Conservation (phyloP, 2,113 vertebrate genomes). For the Raja brachyura region DNA sequence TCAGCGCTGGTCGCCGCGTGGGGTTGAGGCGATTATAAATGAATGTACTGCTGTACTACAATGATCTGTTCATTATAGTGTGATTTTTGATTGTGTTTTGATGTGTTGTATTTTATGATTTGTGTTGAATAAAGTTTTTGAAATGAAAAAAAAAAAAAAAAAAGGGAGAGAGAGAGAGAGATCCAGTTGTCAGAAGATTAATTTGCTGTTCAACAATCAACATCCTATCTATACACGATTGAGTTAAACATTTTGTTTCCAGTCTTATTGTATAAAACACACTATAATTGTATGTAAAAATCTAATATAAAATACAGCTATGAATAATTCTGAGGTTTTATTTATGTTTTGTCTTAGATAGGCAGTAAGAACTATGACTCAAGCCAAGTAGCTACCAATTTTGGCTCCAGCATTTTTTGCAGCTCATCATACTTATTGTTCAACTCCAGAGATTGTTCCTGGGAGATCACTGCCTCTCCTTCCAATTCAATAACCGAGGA, state of each 20-base stretch:
- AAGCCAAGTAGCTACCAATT: slow-evolving; percentile 17
- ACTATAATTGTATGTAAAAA: slow-evolving; percentile 18
- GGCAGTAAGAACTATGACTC: not conserved
- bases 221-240: slow-evolving; percentile 21
- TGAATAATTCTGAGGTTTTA: slow-evolving; percentile 22
- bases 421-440: slow-evolving; percentile 11
- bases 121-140: too few relatives aligned
- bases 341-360: slow-evolving; percentile 21
- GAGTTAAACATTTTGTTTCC: slow-evolving; percentile 6
- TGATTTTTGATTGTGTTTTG: too few relatives aligned
- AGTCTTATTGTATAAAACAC: slow-evolving; percentile 1
- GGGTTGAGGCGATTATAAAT: too few relatives aligned
- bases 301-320: not conserved
- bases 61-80: too few relatives aligned
- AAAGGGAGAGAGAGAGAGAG: too few relatives aligned
- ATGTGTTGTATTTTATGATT: too few relatives aligned
- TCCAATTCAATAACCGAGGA: not conserved
- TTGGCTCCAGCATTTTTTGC: not conserved
- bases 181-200: slow-evolving; percentile 11
- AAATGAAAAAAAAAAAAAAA: too few relatives aligned
- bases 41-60: too few relatives aligned
- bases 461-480: not conserved
- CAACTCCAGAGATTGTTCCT: slow-evolving; percentile 9
- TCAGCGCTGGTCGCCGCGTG: too few relatives aligned
- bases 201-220: not conserved